These are phyloP conservation scores for Meteorus sp. DNA, from an alignment of 1,140 invertebrate species.

Conservation along the genomic window DNA sequence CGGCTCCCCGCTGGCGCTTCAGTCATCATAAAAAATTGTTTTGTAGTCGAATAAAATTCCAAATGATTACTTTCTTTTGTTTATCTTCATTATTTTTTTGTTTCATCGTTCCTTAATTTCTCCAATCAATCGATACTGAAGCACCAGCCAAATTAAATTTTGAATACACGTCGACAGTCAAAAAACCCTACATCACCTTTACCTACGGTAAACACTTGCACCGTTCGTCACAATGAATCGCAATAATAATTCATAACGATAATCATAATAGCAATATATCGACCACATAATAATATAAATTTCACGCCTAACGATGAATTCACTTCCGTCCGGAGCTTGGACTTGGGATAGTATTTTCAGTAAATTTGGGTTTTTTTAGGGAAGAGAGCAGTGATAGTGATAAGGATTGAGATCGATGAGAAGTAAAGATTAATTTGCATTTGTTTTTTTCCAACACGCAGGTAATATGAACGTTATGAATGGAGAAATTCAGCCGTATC, in stretches of 20 bases:
- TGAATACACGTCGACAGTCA: conserved; percentile 24
- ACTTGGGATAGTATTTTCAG: conserved; percentile 20
- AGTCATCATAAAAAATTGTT: background rate
- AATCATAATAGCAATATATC: conserved; percentile 53
- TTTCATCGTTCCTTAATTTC: no score
- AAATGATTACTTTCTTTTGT: no score
- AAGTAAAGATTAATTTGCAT: conserved; percentile 32
- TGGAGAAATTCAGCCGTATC: conserved; percentile 10
- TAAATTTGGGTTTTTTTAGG: conserved; percentile 9
- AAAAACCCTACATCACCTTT: conserved; percentile 26
- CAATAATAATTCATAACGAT: conserved; percentile 56
- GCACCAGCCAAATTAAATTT: background rate
- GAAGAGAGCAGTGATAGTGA: conserved; percentile 7
- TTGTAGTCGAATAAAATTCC: no score
- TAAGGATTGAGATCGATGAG: conserved; percentile 27
- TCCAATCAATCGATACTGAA: background rate
- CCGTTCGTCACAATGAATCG: conserved; percentile 49
- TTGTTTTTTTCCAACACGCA: conserved; percentile 31
- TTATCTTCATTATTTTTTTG: no score
- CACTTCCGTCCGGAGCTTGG: conserved; percentile 25
- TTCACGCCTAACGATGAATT: conserved; percentile 60
- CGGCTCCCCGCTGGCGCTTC: conserved; percentile 1
- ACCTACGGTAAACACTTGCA: conserved; percentile 30
- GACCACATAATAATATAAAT: conserved; percentile 56
- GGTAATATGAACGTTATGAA: conserved; percentile 49